These are phyloP conservation scores for Cotesia typhae DNA, from an alignment of 1,140 invertebrate species.

Conservation along the genomic window DNA sequence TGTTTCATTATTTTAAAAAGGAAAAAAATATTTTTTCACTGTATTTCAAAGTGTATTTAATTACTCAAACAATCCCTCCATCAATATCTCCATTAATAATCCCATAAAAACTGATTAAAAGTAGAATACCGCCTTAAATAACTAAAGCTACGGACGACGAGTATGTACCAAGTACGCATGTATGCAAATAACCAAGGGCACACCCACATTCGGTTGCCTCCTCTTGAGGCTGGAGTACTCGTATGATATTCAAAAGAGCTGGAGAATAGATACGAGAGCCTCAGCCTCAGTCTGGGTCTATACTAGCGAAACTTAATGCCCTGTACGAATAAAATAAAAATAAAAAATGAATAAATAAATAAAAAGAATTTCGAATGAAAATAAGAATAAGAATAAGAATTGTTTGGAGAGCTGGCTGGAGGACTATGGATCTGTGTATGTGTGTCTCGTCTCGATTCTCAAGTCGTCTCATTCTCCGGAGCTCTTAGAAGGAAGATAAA, in stretches of 20 bases:
- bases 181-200: slow-evolving; percentile 64
- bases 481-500: slow-evolving; percentile 51
- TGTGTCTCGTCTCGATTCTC: slow-evolving; percentile 36
- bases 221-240: background rate
- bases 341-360: no score
- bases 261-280: background rate
- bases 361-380: slow-evolving; percentile 12
- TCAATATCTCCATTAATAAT: no score
- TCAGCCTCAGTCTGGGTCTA: no score
- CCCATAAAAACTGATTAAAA: background rate
- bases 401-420: background rate
- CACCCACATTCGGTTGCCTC: slow-evolving; percentile 56
- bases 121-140: slow-evolving; percentile 52
- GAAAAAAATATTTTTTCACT: no score
- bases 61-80: no score
- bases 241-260: slow-evolving; percentile 12
- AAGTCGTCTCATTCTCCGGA: slow-evolving; percentile 44
- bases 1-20: no score
- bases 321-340: no score
- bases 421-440: slow-evolving; percentile 15
- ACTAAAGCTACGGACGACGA: slow-evolving; percentile 43
- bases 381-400: background rate
- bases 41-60: no score
- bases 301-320: no score
- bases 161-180: slow-evolving; percentile 49